Evolutionary conservation across 2,888 invertebrate species (phyloP).

Genomic region (Polyommatus iphigenia): DNA sequence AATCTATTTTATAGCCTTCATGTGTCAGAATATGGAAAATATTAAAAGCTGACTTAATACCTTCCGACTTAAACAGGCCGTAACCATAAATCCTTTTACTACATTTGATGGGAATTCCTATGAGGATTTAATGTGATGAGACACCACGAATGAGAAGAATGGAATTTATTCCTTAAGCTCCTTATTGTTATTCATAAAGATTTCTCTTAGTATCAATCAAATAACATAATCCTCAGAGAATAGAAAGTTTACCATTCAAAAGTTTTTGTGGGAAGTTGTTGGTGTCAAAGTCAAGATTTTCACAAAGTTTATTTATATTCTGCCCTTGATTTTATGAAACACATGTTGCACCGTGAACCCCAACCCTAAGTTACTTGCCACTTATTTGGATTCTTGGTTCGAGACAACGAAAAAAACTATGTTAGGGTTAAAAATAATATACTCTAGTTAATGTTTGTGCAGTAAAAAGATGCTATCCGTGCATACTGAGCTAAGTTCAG

Average conservation of each 20-base stretch:
- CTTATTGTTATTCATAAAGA: background rate
- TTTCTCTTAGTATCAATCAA: background rate
- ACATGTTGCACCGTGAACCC: slow-evolving; percentile 18
- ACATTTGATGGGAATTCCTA: slow-evolving; percentile 37
- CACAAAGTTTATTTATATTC: slow-evolving; percentile 15
- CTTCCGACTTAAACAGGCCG: slow-evolving; percentile 29
- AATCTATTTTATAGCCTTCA: background rate
- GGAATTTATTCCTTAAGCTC: background rate
- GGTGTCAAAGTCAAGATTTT: slow-evolving; percentile 5
- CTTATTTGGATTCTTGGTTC: slow-evolving; percentile 3
- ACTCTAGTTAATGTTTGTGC: background rate
- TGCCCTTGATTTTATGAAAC: background rate
- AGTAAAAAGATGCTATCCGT: background rate
- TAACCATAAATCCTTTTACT: slow-evolving; percentile 26
- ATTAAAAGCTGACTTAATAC: slow-evolving; percentile 28
- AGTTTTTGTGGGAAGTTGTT: background rate
- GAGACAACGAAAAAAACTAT: background rate
- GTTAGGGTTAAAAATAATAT: background rate
- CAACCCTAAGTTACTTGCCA: background rate
- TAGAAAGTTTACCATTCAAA: background rate
- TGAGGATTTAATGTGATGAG: slow-evolving; percentile 32
- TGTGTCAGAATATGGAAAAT: slow-evolving; percentile 18
- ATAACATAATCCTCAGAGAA: background rate
- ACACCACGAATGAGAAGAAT: slow-evolving; percentile 9
- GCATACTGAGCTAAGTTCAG: background rate